Conservation (phyloP, 2,113 vertebrate genomes). For the Rutilus rutilus region DNA sequence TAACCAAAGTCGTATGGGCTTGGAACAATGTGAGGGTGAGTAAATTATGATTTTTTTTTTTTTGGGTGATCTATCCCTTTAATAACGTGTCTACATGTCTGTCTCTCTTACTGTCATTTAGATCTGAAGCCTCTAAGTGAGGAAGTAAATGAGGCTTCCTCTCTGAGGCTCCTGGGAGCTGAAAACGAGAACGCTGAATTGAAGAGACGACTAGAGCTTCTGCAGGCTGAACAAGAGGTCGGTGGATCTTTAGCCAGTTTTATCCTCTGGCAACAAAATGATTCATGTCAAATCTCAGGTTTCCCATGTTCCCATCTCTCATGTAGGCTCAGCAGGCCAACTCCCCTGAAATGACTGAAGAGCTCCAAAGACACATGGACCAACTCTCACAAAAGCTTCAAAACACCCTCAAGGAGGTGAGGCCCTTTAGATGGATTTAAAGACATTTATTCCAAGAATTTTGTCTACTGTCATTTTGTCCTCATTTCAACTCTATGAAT, state of each 20-base stretch:
- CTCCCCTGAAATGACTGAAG: constrained; percentile 66
- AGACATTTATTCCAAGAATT: constrained; percentile 5
- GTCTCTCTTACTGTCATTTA: constrained; percentile 54
- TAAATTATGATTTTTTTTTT: background rate
- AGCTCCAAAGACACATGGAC: constrained; percentile 60
- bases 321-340: constrained; percentile 59
- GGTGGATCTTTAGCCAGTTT: constrained; percentile 45
- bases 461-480: constrained; percentile 31
- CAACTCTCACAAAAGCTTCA: constrained; percentile 66
- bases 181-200: constrained; percentile 80
- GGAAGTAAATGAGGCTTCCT: constrained; percentile 77
- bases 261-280: background rate
- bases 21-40: background rate
- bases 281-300: background rate
- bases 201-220: constrained; percentile 71
- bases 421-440: constrained; percentile 30
- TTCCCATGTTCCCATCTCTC: background rate
- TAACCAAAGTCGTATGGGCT: background rate
- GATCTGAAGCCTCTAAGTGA: constrained; percentile 77
- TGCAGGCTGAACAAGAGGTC: constrained; percentile 76
- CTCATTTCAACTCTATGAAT: constrained; percentile 27
- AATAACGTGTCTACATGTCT: background rate
- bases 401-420: constrained; percentile 73
- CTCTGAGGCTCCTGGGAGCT: constrained; percentile 76
- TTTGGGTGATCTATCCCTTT: background rate